Base-by-base conservation (phyloP, 2,888 invertebrate genomes). In the Polylopha cassiicola region DNA sequence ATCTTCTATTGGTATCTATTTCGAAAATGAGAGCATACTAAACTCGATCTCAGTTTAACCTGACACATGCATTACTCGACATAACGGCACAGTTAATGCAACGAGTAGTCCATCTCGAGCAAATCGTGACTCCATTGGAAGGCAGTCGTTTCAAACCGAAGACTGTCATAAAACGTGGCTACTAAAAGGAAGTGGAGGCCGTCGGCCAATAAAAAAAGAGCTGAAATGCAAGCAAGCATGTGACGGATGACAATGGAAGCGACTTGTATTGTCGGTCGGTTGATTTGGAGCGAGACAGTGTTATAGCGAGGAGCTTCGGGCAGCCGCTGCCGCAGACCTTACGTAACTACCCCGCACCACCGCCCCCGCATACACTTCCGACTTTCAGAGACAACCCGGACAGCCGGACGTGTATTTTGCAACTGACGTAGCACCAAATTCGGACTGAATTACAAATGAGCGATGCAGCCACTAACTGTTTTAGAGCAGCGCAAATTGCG, bases 291-390 rank as follows among this genome's bases (percentile, higher is more conserved):
- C 42, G 39, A 53, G 46, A 42, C 46, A 46, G 47, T 24, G 44
- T 43, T 52, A 49, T 48, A 52, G 24, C 31, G 32, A 29, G 46
- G 33, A 37, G 33, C 42, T 30, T 17, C 37, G 21, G 16, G 45
- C 52, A 57, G 52, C 62, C n/a, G 53, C 56, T 67, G 70, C 67
- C 63, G 67, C 65, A 70, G 61, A 58, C 58, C 53, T 77, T 76
- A 75, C 67, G 64, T 74, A 76, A 78, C 65, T 55, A 52, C 28
- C 16, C 31, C 26, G 32, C 13, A 37, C 42, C 42, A 41, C 48
- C 36, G 30, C 44, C 23, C 27, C 39, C 33, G 46, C 54, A 56
- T 65, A 64, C 69, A 70, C 68, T 69, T 68, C 62, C 67, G 59
- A n/a, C n/a, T n/a, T n/a, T n/a, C n/a, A n/a, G n/a, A 66, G 59